These are phyloP conservation scores for Synergus itoensis DNA, from an alignment of 2,888 invertebrate genomes.

Conservation along the genomic window DNA sequence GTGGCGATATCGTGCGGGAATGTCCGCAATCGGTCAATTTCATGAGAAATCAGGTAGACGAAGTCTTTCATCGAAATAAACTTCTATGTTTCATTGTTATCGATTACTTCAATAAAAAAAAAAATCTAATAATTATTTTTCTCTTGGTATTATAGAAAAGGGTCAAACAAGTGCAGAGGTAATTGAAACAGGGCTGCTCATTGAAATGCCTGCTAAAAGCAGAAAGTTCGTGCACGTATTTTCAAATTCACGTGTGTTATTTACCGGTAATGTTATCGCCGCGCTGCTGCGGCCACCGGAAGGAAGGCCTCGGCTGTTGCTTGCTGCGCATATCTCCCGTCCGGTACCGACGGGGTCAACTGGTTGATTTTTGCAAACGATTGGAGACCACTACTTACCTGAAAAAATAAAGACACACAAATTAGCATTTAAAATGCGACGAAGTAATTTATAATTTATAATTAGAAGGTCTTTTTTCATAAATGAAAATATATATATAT, in stretches of 20 bases:
- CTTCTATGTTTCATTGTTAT: background rate
- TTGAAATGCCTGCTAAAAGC: slow-evolving; percentile 41
- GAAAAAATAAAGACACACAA: slow-evolving; percentile 62
- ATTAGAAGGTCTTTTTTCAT: no score
- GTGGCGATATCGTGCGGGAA: slow-evolving; percentile 45
- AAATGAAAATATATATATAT: background rate
- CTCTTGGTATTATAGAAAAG: background rate
- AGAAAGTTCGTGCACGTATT: slow-evolving; percentile 51
- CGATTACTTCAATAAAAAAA: background rate
- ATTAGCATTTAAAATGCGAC: background rate
- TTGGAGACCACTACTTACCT: slow-evolving; percentile 78
- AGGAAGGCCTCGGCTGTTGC: slow-evolving; percentile 85
- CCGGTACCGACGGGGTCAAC: slow-evolving; percentile 73
- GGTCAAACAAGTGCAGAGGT: background rate
- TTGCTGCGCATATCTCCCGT: slow-evolving; percentile 83
- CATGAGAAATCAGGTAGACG: background rate
- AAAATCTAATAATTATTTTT: background rate
- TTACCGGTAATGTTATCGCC: slow-evolving; percentile 82
- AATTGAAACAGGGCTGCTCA: background rate
- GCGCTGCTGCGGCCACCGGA: slow-evolving; percentile 83
- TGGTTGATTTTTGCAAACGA: slow-evolving; percentile 71
- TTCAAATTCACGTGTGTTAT: slow-evolving; percentile 69
- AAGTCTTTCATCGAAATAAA: background rate
- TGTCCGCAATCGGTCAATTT: slow-evolving; percentile 11
- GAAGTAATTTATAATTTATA: no score